Conservation (phyloP, 2,797 vertebrate genomes). For the Halcyon badia region DNA sequence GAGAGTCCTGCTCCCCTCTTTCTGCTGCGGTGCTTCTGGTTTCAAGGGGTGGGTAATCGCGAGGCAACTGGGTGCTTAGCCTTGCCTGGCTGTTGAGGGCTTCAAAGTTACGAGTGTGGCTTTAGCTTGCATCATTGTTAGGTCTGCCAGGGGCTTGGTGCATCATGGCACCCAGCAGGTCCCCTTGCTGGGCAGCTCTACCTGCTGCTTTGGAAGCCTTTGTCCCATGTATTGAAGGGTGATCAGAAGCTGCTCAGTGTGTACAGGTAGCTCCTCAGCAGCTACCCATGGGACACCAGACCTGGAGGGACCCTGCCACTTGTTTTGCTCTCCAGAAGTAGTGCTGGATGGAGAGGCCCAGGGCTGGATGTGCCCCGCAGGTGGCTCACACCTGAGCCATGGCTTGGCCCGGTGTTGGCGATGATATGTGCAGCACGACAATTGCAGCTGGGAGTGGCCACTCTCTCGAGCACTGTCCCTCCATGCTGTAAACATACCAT, state of each 20-base stretch:
- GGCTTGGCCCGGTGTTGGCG: not conserved
- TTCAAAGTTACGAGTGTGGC: not conserved
- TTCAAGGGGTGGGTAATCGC: not conserved
- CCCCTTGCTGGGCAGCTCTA: not conserved
- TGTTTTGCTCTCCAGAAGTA: not conserved
- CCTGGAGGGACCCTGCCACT: not conserved
- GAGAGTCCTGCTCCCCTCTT: not conserved
- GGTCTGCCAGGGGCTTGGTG: not conserved
- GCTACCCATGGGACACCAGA: accelerated
- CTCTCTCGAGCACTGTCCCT: not conserved
- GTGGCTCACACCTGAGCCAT: not conserved
- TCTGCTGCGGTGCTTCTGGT: not conserved
- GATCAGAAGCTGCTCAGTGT: not conserved
- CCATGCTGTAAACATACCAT: not conserved
- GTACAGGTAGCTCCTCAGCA: not conserved
- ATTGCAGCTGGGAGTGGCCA: not conserved
- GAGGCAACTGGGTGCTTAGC: not conserved
- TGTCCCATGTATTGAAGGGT: not conserved
- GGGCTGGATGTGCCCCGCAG: not conserved
- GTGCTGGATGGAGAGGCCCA: not conserved
- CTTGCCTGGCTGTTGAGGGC: not conserved
- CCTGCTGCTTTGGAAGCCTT: not conserved
- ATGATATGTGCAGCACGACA: not conserved
- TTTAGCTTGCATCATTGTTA: not conserved
- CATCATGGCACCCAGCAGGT: not conserved